Base-by-base conservation (phyloP, 2,888 invertebrate genomes). In the Tolmerus cingulatus region DNA sequence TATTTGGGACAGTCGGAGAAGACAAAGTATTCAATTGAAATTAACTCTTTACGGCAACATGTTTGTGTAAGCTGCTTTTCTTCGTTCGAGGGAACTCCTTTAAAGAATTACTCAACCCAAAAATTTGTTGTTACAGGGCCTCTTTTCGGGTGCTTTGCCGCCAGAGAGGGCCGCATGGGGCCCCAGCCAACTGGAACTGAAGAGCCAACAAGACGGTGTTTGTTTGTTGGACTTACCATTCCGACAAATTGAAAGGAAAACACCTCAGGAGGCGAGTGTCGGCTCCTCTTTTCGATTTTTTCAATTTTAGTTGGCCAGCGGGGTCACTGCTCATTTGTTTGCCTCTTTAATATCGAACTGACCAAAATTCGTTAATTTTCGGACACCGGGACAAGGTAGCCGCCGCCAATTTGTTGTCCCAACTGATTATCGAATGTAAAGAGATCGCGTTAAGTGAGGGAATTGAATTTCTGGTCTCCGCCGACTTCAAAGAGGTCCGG, bases 171-270 rank as follows among this genome's bases (percentile, higher is more conserved):
- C 82, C 82, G 87, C 82, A 88, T 81, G 82, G 82, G 87, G 86
- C 82, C 40, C 82, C 87, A 87, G 86, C 77, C 81, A 74, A 88
- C 86, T 87, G 87, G 86, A 87, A 88, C 88, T 82, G 87, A 86
- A 88, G 86, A 88, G 81, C 85, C 82, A 84, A 84, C 57, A 84
- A 74, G 16, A 34, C 82, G 51, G 9, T 88, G 74, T 87, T 77
- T 87, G 81, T 87, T 88, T 87, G 86, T 87, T 87, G 85, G 86
- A 34, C 55, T 88, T 88, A 87, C 85, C 86, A 88, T 88, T 87
- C 88, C 88, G 88, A 88, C 88, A 88, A 88, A 88, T 88, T 88
- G 88, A 88, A 88, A 88, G 82, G 87, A 88, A 88, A 88, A 88
- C 88, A 88, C 87, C 87, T 87, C 40, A 46, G 40, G 79, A 78